phyloP scores from a whole-genome alignment of 1,140 invertebrate genomes.

The Scaptomyza graminum region DNA sequence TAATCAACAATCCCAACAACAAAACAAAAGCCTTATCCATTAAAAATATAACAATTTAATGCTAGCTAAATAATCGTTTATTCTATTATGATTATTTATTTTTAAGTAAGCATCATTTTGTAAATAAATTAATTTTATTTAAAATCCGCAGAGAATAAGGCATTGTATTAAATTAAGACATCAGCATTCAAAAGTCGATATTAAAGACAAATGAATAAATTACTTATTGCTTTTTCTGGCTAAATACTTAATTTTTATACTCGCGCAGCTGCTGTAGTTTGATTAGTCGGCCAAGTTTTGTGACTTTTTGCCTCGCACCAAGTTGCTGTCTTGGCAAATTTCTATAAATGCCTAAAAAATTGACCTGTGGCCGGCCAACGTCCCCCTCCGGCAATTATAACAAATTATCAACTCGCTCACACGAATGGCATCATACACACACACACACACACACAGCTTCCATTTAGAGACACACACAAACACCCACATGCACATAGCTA shows the following conservation, averaged over 20 bases:
- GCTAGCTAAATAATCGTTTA: no score
- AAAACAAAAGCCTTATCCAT: no score
- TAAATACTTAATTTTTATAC: no score
- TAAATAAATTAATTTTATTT: no score
- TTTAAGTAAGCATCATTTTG: no score
- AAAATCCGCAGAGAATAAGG: no score
- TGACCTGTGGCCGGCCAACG: constrained; percentile 71
- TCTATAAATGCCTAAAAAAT: constrained; percentile 80
- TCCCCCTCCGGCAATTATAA: constrained; percentile 79
- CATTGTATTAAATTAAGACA: no score
- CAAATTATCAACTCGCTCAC: constrained; percentile 80
- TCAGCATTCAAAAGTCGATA: no score
- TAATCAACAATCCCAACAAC: no score
- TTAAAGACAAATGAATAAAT: neutral
- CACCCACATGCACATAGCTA: constrained; percentile 26
- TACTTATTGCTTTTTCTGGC: neutral
- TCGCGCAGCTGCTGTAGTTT: constrained; percentile 17
- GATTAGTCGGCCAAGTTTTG: constrained; percentile 28
- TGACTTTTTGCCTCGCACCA: constrained; percentile 29
- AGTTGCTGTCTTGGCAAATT: constrained; percentile 68
- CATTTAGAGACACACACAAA: constrained; percentile 39
- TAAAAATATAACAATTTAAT: no score
- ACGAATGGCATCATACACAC: constrained; percentile 51
- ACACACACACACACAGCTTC: constrained; percentile 35
- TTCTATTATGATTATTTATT: no score